These are phyloP conservation scores for Cardiocondyla obscurior DNA, from an alignment of 1,140 invertebrate genomes.

Conservation along the genomic window DNA sequence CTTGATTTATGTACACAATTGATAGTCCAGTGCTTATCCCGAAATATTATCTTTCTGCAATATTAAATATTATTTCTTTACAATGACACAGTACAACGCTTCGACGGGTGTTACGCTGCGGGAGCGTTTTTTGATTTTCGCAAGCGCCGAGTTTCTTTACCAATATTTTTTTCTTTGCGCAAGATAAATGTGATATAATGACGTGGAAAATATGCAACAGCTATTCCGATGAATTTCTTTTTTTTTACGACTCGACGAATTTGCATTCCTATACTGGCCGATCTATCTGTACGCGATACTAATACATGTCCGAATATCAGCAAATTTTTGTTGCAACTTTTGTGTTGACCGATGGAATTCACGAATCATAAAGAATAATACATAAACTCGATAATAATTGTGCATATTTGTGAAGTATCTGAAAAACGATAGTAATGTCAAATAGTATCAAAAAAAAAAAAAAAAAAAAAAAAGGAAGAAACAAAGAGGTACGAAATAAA, in stretches of 20 bases:
- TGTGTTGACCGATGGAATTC: neutral
- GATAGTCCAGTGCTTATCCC: slow-evolving; percentile 1
- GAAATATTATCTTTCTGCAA: slow-evolving; percentile 28
- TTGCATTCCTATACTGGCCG: neutral
- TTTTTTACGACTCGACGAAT: neutral
- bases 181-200: neutral
- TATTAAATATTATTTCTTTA: slow-evolving; percentile 45
- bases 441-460: neutral
- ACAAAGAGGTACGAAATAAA: neutral
- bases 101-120: neutral
- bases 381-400: neutral
- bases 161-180: neutral
- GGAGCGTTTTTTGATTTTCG: slow-evolving; percentile 11
- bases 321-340: neutral
- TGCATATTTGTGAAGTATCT: neutral
- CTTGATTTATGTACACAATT: slow-evolving; percentile 20
- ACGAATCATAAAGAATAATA: neutral
- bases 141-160: neutral
- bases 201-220: slow-evolving; percentile 26
- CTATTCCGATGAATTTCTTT: neutral
- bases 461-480: too few species aligned
- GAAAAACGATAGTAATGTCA: neutral
- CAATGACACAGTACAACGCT: neutral
- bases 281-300: neutral
- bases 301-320: neutral